Base-by-base conservation (phyloP, 2,888 invertebrate genomes). In the Apoderus coryli region DNA sequence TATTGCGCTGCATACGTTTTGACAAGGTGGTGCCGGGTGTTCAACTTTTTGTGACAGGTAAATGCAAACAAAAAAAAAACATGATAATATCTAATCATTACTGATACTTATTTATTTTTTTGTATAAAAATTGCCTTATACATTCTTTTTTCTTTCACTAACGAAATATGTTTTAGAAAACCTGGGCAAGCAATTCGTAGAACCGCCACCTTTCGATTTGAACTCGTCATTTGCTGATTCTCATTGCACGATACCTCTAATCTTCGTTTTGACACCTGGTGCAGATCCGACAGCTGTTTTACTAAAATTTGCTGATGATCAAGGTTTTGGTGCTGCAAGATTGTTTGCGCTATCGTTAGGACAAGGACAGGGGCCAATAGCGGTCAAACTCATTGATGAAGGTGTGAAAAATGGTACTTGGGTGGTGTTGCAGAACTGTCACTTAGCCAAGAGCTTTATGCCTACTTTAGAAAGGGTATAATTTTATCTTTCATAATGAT, bases 401-500 rank as follows among this genome's bases (percentile, higher is more conserved):
- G 92, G 86, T 2, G 69, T 80, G 1, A 72, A 73, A 44, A 69
- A 72, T 40, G 93, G 93, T 2, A 76, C 79, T 26, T 95, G 95
- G 95, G 85, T 93, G 0, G 75, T 92, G 10, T 59, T 95, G 31
- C 93, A 93, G 62, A 95, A 95, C 59, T 95, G 93, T 51, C 93
- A 95, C 53, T 63, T 95, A 46, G 92, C 92, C 0, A 82, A 85
- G 47, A 89, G 89, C 48, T 95, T 90, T 73, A 92, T 95, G 92
- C 76, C 82, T 0, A 71, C 75, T 27, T 60, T 95, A 39, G 93
- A 93, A 59, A 82, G 76, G 64, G 82, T 80, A 57, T n/a, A n/a
- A n/a, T n/a, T n/a, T n/a, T n/a, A n/a, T n/a, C n/a, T n/a, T n/a
- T n/a, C n/a, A n/a, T n/a, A n/a, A n/a, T n/a, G n/a, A n/a, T n/a